Evolutionary conservation across 1,140 invertebrate genomes (phyloP), one percentile per base, ranked within the genome.

Genomic region (Aphaenogaster rudis): DNA sequence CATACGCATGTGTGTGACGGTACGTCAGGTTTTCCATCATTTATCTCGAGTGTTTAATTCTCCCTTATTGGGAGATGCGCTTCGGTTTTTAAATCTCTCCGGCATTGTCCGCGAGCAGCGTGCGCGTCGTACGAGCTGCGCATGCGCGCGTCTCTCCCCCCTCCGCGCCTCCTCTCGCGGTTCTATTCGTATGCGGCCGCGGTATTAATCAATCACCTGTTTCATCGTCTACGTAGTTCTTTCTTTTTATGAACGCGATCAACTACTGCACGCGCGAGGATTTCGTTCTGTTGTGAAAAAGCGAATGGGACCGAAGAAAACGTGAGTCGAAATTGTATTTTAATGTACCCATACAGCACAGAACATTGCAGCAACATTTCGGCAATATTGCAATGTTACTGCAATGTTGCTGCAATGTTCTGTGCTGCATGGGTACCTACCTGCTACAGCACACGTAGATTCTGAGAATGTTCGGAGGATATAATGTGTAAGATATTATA

Each of bases 141-240:
- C 88, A 82, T 86, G 88, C 88, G 88, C 67, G 9, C 54, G 0
- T 63, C n/a, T 45, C 9, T 45, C 7, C 13, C 36, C 13, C 21
- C 33, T 0, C 36, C 28, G 0, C 9, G 6, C 21, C 39, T 39
- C 6, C 2, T 21, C 17, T 33, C 39, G n/a, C 2, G 28, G 36
- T 0, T 71, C 28, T 48, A 36, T 33, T 71, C 66, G 52, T 71
- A 39, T 42, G 64, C 21, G 36, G 79, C 79, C 79, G 50, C 79
- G 50, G 64, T 81, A 71, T 71, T 71, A 81, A 81, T 81, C 79
- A 81, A 81, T 81, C 79, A 81, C 36, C 36, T 71, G 79, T 81
- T 71, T 81, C 66, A 36, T 45, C 64, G 50, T 45, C 39, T 42
- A 81, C 21, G 28, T n/a, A 21, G 36, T 69, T 69, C 42, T 28